Conservation (phyloP, 2,113 vertebrate genomes). For the Willisornis vidua region DNA sequence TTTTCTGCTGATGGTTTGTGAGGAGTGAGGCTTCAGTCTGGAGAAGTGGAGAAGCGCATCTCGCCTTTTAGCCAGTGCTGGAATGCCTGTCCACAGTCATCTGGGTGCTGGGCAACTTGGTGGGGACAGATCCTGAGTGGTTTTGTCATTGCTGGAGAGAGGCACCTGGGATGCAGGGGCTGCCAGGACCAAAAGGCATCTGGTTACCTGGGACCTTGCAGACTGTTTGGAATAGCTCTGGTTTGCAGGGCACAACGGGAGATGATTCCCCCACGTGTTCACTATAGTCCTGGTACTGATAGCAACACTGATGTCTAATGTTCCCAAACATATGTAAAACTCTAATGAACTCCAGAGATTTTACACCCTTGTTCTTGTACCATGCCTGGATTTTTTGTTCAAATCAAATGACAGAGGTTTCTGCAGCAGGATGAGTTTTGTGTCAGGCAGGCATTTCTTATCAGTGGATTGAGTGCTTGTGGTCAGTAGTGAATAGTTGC, state of each 20-base stretch:
- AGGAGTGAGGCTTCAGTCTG: neutral
- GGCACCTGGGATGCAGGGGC: neutral
- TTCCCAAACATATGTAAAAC: neutral
- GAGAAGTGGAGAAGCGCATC: accelerated
- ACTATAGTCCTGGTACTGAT: neutral
- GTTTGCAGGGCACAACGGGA: accelerated
- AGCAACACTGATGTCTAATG: neutral
- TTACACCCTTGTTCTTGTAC: neutral
- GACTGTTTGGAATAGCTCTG: neutral
- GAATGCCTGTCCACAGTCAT: neutral
- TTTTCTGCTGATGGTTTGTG: neutral
- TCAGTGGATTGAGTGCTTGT: neutral
- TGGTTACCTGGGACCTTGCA: neutral
- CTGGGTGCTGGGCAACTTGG: neutral
- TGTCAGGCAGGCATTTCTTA: neutral
- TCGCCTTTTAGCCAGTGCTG: neutral
- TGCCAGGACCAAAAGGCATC: neutral
- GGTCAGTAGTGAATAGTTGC: neutral
- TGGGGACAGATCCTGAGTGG: neutral
- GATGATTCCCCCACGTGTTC: neutral
- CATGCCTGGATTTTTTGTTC: neutral
- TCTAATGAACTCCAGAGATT: neutral
- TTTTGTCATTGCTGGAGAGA: neutral
- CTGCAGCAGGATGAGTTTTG: neutral
- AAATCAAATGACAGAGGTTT: neutral